A percentile compares a stretch with the other conserved stretches of the same genome.
Evolutionary conservation across 2,113 vertebrate genomes (phyloP).

Genomic region (Gobius niger): DNA sequence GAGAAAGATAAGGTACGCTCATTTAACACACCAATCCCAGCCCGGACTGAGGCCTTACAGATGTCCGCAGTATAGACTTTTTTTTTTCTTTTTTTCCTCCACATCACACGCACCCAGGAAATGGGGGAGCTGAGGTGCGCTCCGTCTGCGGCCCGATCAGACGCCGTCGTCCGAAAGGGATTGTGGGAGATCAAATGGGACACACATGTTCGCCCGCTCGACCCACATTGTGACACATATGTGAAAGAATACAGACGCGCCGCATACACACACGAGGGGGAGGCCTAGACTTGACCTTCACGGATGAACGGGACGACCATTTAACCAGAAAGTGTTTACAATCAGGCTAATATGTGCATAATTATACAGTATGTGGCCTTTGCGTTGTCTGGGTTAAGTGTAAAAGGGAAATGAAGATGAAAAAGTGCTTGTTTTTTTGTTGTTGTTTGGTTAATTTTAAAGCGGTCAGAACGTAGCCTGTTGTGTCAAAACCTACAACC

Average conservation of each 20-base stretch:
- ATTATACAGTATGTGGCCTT: background rate
- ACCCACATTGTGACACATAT: constrained; percentile 25
- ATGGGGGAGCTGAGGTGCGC: constrained; percentile 12
- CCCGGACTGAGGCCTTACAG: constrained; percentile 15
- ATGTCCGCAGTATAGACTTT: constrained; percentile 45
- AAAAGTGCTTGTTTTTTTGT: background rate
- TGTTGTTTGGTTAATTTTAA: background rate
- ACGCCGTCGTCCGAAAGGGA: constrained; percentile 6
- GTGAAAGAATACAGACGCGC: constrained; percentile 15
- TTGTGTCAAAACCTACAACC: too few relatives aligned
- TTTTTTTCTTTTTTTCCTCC: too few relatives aligned
- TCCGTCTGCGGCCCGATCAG: constrained; percentile 6
- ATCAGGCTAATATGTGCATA: background rate
- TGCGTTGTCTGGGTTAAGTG: background rate
- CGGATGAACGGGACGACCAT: constrained; percentile 11
- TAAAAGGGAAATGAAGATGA: background rate
- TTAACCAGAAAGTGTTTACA: constrained; percentile 25
- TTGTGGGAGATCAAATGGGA: constrained; percentile 2
- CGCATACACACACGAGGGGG: too few relatives aligned
- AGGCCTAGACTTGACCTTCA: constrained; percentile 21
- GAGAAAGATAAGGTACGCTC: constrained; percentile 61
- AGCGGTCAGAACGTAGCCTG: too few relatives aligned
- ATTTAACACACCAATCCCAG: constrained; percentile 49
- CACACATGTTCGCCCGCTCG: constrained; percentile 23
- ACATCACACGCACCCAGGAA: constrained; percentile 33